These are phyloP conservation scores for Micrastur ruficollis DNA, from an alignment of 2,797 vertebrate species.

Conservation along the genomic window DNA sequence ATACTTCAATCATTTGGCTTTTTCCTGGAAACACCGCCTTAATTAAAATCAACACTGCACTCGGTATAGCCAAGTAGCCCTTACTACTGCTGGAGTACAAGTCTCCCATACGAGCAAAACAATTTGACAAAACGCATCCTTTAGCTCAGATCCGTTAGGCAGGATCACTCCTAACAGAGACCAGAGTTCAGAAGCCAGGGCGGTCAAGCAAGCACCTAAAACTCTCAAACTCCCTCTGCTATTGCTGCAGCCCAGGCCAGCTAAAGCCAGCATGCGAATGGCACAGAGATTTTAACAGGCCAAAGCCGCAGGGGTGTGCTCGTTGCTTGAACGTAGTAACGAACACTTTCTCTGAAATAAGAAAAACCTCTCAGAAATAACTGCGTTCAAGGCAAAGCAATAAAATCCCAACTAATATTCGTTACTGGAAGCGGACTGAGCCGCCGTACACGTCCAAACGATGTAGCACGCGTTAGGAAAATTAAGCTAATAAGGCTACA, in stretches of 20 bases:
- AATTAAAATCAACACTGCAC: not conserved
- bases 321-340: rapidly evolving
- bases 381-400: not conserved
- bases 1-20: not conserved
- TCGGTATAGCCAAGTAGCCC: not conserved
- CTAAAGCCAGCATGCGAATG: rapidly evolving
- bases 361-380: not conserved
- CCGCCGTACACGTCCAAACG: rapidly evolving
- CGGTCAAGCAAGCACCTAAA: not conserved
- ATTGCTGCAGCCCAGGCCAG: not conserved
- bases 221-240: not conserved
- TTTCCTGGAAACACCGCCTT: not conserved
- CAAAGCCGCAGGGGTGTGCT: not conserved
- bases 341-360: not conserved
- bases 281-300: not conserved
- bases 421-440: rapidly evolving
- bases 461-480: rapidly evolving
- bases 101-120: not conserved
- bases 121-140: not conserved
- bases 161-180: not conserved
- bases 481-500: not conserved
- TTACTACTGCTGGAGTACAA: not conserved
- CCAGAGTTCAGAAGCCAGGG: not conserved
- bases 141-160: not conserved
- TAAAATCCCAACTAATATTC: not conserved